phyloP scores from a whole-genome alignment of 2,888 invertebrate genomes.

The Aspidiotus destructor region DNA sequence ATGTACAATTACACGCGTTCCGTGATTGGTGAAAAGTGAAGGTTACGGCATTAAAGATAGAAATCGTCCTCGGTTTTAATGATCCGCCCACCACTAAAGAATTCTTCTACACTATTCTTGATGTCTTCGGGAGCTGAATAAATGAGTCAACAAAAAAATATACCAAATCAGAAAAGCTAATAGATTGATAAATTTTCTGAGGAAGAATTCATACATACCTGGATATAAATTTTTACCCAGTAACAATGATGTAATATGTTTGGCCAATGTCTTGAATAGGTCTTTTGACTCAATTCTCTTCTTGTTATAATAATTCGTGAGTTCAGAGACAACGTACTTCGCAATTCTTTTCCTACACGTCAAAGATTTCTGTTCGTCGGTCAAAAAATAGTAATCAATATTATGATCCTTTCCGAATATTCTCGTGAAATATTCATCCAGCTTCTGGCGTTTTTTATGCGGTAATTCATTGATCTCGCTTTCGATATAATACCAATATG shows the following conservation, averaged over 20 bases:
- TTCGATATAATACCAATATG: constrained; percentile 37
- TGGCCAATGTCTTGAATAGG: constrained; percentile 38
- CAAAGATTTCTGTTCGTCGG: constrained; percentile 34
- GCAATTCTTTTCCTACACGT: constrained; percentile 37
- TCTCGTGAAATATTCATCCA: constrained; percentile 35
- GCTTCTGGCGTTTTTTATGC: constrained; percentile 30
- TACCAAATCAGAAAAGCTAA: not conserved
- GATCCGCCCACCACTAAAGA: constrained; percentile 32
- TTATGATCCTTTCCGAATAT: constrained; percentile 36
- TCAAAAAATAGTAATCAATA: constrained; percentile 35
- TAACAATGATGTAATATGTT: constrained; percentile 37
- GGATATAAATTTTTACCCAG: constrained; percentile 36
- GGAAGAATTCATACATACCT: constrained; percentile 35
- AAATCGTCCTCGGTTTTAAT: constrained; percentile 34
- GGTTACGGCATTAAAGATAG: constrained; percentile 23
- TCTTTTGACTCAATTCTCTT: constrained; percentile 36
- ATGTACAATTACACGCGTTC: too few species aligned
- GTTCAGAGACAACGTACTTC: constrained; percentile 36
- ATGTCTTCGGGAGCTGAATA: constrained; percentile 31
- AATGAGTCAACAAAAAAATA: constrained; percentile 15
- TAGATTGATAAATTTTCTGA: not conserved
- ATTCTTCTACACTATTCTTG: constrained; percentile 33
- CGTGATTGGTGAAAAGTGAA: too few species aligned
- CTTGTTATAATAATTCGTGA: constrained; percentile 37
- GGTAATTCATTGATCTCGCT: constrained; percentile 34